Percentiles rank a stretch among this genome's conserved stretches.
Evolutionary conservation across 2,888 invertebrate genomes (phyloP).

Genomic region (Exephanes ischioxanthus): DNA sequence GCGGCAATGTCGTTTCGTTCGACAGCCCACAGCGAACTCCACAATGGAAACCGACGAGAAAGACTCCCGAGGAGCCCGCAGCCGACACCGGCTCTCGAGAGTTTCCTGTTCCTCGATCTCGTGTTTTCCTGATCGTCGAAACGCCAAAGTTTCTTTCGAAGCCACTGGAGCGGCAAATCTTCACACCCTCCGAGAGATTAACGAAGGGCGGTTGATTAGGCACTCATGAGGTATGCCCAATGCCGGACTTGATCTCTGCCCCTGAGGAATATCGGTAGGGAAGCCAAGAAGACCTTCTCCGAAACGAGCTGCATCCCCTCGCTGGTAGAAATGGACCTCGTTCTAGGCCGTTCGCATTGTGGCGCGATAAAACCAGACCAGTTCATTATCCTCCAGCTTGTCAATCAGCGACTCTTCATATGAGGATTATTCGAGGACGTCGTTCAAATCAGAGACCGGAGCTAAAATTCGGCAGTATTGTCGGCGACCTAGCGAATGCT

Average conservation of each 20-base stretch:
- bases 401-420: not conserved
- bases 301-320: constrained; percentile 37
- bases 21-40: not conserved
- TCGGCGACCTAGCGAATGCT: not conserved
- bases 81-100: not conserved
- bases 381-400: not conserved
- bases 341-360: not conserved
- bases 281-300: constrained; percentile 19
- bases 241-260: constrained; percentile 72
- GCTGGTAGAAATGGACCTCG: not conserved
- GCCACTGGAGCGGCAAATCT: constrained; percentile 81
- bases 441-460: not conserved
- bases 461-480: not conserved
- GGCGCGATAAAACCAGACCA: not conserved
- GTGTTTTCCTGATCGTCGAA: constrained; percentile 78
- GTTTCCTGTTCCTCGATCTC: constrained; percentile 62
- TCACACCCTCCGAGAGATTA: constrained; percentile 81
- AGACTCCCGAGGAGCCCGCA: not conserved
- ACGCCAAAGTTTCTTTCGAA: constrained; percentile 83
- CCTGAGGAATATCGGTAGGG: constrained; percentile 66
- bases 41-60: not conserved
- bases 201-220: constrained; percentile 81
- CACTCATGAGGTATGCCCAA: constrained; percentile 77
- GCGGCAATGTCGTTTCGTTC: not conserved
- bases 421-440: not conserved